Evolutionary conservation across 1,140 invertebrate species (phyloP).

Genomic region (Paraescarpia echinospica): DNA sequence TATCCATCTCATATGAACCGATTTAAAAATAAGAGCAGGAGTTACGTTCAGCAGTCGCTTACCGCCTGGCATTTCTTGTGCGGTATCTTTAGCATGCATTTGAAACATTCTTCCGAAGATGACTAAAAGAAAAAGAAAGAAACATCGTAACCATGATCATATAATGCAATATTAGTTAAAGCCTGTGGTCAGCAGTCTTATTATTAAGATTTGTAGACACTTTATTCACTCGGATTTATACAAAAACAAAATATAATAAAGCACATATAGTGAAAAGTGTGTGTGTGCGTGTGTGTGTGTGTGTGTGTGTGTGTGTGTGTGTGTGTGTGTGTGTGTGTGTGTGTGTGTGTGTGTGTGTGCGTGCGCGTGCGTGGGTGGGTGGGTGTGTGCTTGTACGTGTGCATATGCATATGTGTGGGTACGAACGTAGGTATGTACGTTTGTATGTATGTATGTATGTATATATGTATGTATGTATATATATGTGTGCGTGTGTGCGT

Average conservation of each 20-base stretch:
- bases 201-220: too few species aligned
- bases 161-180: too few species aligned
- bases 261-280: not conserved
- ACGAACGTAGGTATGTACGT: not conserved
- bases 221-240: too few species aligned
- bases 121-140: slow-evolving; percentile 41
- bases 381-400: not conserved
- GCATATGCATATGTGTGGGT: not conserved
- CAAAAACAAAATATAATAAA: too few species aligned
- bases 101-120: slow-evolving; percentile 50
- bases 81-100: slow-evolving; percentile 52
- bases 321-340: not conserved
- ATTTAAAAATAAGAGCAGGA: not conserved
- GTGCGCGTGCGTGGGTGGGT: not conserved
- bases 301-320: not conserved
- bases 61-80: slow-evolving; percentile 56
- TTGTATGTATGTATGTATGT: not conserved
- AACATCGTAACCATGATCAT: not conserved
- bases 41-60: slow-evolving; percentile 15
- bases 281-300: not conserved
- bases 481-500: not conserved
- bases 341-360: not conserved
- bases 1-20: not conserved
- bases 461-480: slow-evolving; percentile 10
- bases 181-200: too few species aligned